Conservation (phyloP, 2,113 vertebrate species). For the Siniperca knerii region DNA sequence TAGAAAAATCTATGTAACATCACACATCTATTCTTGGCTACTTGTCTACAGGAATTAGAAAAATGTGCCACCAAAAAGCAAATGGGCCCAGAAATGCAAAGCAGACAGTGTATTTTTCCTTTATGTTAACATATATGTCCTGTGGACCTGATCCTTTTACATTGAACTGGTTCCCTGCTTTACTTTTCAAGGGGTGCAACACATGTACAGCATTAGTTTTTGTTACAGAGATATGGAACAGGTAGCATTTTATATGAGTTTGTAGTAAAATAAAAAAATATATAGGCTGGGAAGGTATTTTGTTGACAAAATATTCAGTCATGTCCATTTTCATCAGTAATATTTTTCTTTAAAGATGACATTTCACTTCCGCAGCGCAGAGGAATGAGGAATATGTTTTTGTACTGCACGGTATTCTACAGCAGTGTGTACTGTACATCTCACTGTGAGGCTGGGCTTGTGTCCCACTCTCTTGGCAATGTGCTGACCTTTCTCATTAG, state of each 20-base stretch:
- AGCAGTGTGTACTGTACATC: conserved; percentile 62
- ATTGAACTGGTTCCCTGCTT: conserved; percentile 14
- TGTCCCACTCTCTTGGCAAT: conserved; percentile 77
- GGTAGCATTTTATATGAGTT: not conserved
- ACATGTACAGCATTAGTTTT: not conserved
- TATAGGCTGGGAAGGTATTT: not conserved
- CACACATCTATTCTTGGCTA: conserved; percentile 4
- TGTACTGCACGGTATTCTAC: conserved; percentile 33
- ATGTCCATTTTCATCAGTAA: not conserved
- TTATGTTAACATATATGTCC: conserved; percentile 39
- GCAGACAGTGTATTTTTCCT: conserved; percentile 17
- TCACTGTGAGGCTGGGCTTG: conserved; percentile 70
- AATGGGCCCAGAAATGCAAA: conserved; percentile 49
- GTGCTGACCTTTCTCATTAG: conserved; percentile 79
- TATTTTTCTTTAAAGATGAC: not conserved
- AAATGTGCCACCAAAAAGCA: conserved; percentile 34
- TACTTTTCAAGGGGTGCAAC: not conserved
- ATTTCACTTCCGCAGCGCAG: conserved; percentile 19
- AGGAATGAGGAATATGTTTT: conserved; percentile 31
- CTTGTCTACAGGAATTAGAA: conserved; percentile 17
- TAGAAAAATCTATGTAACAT: not conserved
- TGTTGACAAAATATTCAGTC: not conserved
- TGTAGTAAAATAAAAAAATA: not conserved
- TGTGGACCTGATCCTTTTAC: conserved; percentile 12
- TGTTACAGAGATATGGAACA: not conserved